These are phyloP conservation scores for Podarcis cretensis DNA, from an alignment of 2,113 vertebrate species.

Conservation along the genomic window DNA sequence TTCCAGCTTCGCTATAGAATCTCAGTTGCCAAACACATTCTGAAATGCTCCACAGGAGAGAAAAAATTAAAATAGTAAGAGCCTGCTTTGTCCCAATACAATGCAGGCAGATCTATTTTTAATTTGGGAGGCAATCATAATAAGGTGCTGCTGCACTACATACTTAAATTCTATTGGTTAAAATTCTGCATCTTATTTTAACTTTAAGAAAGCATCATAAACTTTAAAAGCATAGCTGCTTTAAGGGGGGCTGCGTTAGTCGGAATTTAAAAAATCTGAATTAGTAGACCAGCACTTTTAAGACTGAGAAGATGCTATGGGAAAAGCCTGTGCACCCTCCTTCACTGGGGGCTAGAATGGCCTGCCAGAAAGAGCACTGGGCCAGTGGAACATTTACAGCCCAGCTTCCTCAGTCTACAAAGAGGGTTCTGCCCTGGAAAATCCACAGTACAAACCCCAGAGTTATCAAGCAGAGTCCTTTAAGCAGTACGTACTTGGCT, in stretches of 20 bases:
- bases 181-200: not conserved
- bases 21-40: conserved; percentile 10
- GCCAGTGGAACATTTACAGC: no score
- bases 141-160: not conserved
- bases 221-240: not conserved
- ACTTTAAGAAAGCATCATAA: not conserved
- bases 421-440: not conserved
- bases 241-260: not conserved
- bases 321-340: no score
- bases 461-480: not conserved
- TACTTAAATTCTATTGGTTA: not conserved
- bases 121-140: not conserved
- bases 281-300: no score
- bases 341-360: no score
- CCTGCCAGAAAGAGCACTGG: no score
- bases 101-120: not conserved
- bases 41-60: not conserved
- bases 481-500: not conserved
- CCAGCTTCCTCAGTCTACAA: no score
- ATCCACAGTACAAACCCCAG: not conserved
- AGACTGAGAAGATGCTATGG: no score
- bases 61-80: no score
- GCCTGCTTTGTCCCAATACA: not conserved
- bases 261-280: no score
- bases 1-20: not conserved